phyloP scores from a whole-genome alignment of 2,113 vertebrate species.

The Cottus gobio region DNA sequence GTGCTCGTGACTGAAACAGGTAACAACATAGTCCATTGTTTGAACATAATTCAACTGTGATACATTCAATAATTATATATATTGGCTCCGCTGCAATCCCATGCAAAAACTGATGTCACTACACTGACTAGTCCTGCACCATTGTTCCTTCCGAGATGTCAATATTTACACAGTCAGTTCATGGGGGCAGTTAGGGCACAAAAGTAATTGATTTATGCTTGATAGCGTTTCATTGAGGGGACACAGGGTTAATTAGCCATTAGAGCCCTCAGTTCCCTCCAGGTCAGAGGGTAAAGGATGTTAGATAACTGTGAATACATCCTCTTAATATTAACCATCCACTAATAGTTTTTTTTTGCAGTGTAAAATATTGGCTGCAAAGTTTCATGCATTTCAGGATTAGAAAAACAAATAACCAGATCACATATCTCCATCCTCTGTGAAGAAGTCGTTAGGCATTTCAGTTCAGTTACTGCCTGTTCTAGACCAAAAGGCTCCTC shows the following conservation, averaged over 20 bases:
- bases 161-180: constrained; percentile 57
- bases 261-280: constrained; percentile 56
- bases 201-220: constrained; percentile 76
- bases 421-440: neutral
- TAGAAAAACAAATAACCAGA: constrained; percentile 25
- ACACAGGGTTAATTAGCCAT: constrained; percentile 76
- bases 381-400: neutral
- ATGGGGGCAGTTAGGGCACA: constrained; percentile 63
- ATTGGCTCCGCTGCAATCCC: constrained; percentile 8
- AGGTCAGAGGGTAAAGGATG: constrained; percentile 56
- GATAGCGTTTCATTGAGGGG: constrained; percentile 63
- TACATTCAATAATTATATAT: constrained; percentile 25
- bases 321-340: constrained; percentile 39
- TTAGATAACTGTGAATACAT: constrained; percentile 51
- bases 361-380: neutral
- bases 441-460: too few species aligned
- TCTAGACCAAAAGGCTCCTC: neutral
- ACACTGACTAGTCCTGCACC: neutral
- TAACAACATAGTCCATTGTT: constrained; percentile 45
- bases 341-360: constrained; percentile 8
- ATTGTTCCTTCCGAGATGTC: constrained; percentile 33
- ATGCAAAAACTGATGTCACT: constrained; percentile 25
- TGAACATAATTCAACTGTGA: constrained; percentile 49
- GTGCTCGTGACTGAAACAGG: constrained; percentile 36
- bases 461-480: constrained; percentile 2